A percentile compares a stretch with the other conserved stretches of the same genome.
phyloP scores from a whole-genome alignment of 2,888 invertebrate species.

The Bhutanitis thaidina region DNA sequence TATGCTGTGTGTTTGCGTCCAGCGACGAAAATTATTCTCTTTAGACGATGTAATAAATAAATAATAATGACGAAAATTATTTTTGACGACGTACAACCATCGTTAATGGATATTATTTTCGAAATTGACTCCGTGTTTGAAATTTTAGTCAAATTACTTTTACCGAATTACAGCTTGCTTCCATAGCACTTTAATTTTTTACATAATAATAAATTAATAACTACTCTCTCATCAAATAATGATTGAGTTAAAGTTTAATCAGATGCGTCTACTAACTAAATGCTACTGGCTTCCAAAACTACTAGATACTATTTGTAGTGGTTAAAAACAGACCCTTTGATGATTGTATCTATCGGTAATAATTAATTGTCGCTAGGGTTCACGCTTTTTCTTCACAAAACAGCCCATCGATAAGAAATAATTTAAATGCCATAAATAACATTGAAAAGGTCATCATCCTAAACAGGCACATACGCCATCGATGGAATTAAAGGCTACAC shows the following conservation, averaged over 20 bases:
- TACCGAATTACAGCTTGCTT: neutral
- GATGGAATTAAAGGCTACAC: too few relatives aligned
- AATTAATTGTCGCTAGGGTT: neutral
- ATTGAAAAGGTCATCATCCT: too few relatives aligned
- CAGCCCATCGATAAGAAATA: too few relatives aligned
- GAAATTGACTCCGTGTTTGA: constrained; percentile 14
- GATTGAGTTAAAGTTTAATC: too few relatives aligned
- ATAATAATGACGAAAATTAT: constrained; percentile 28
- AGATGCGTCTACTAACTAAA: too few relatives aligned
- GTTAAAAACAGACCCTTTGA: neutral
- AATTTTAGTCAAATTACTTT: constrained; percentile 7
- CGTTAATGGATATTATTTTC: constrained; percentile 15
- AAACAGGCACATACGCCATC: too few relatives aligned
- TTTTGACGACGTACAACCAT: constrained; percentile 8
- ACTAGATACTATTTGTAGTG: neutral
- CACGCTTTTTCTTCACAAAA: too few relatives aligned
- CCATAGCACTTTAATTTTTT: too few relatives aligned
- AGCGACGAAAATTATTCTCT: constrained; percentile 26
- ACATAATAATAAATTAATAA: too few relatives aligned
- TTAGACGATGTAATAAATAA: constrained; percentile 46
- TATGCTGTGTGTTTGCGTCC: constrained; percentile 18
- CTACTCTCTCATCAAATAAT: too few relatives aligned
- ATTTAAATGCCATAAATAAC: too few relatives aligned
- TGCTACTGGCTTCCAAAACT: neutral
- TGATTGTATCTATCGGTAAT: neutral